phyloP scores from a whole-genome alignment of 2,888 invertebrate genomes.

The Parochlus steinenii region DNA sequence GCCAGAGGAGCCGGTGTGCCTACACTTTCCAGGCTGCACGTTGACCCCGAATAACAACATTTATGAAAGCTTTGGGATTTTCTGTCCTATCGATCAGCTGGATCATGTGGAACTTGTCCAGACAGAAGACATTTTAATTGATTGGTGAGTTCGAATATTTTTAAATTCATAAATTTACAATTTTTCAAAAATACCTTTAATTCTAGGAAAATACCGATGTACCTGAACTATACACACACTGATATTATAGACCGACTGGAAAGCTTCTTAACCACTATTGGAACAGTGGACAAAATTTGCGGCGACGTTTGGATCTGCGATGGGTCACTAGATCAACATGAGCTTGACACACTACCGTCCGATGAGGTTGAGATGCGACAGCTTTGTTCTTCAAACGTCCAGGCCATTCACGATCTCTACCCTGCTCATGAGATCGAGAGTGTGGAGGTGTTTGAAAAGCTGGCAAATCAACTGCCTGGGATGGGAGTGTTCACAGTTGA shows the following conservation, averaged over 20 bases:
- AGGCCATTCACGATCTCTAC: constrained; percentile 69
- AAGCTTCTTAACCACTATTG: constrained; percentile 45
- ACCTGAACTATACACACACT: constrained; percentile 73
- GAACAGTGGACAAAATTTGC: constrained; percentile 53
- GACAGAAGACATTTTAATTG: constrained; percentile 59
- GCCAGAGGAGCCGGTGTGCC: constrained; percentile 69
- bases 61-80: constrained; percentile 72
- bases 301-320: constrained; percentile 67
- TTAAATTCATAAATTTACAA: too few relatives aligned
- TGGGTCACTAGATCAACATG: constrained; percentile 40
- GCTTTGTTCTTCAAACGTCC: constrained; percentile 58
- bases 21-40: constrained; percentile 80
- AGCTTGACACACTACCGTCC: constrained; percentile 30
- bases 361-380: constrained; percentile 44
- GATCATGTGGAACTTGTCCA: constrained; percentile 55
- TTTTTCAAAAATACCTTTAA: too few relatives aligned
- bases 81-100: constrained; percentile 62
- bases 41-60: constrained; percentile 65
- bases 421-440: constrained; percentile 80
- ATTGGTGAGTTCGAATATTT: constrained; percentile 62
- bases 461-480: constrained; percentile 61
- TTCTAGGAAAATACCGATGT: too few relatives aligned
- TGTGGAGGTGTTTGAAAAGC: constrained; percentile 63
- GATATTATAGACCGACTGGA: constrained; percentile 63
- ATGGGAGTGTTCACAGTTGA: constrained; percentile 56